Base-by-base conservation (phyloP, 1,140 invertebrate genomes). In the Leptoteleia sp. region DNA sequence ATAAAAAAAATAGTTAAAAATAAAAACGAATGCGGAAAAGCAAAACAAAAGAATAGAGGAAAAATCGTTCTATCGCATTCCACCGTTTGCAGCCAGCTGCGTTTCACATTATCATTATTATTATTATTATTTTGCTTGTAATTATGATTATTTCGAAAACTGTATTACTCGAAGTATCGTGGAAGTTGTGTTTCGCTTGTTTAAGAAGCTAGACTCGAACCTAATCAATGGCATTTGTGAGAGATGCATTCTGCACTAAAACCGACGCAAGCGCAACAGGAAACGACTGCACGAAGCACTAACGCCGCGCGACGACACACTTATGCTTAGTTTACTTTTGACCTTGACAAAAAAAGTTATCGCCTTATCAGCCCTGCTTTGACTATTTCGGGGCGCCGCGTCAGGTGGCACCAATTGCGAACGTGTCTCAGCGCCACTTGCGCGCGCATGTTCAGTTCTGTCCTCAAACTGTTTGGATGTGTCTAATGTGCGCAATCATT, bases 1-100 rank as follows among this genome's bases (percentile, higher is more conserved):
- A 50, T 22, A 19, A 71, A 31, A 57, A 45, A 27, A n/a, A n/a
- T n/a, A 55, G 17, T 43, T 17, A 11, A 43, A 65, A 52, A 47
- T 27, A 50, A 45, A 52, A 54, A 47, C 12, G 16, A 40, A 72
- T 54, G 43, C 38, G 27, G 27, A 40, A 72, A 62, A 62, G 50
- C 48, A 42, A 73, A 47, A 54, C 37, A 37, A 64, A 35, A 47
- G n/a, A 55, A 68, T 45, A 37, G 61, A 52, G 27, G 11, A 65
- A 71, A 54, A 65, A 47, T 48, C 40, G 31, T 47, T 54, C 40
- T 68, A 73, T 79, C 64, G 76, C 62, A 54, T 79, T 79, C 71
- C 80, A 68, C 48, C 65, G 71, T 80, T 64, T 78, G 88, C 87
- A 89, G 88, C 87, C 87, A 88, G 87, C 87, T 89, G 88, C 87